Conservation (phyloP, 2,113 vertebrate species). For the Pteropus alecto region DNA sequence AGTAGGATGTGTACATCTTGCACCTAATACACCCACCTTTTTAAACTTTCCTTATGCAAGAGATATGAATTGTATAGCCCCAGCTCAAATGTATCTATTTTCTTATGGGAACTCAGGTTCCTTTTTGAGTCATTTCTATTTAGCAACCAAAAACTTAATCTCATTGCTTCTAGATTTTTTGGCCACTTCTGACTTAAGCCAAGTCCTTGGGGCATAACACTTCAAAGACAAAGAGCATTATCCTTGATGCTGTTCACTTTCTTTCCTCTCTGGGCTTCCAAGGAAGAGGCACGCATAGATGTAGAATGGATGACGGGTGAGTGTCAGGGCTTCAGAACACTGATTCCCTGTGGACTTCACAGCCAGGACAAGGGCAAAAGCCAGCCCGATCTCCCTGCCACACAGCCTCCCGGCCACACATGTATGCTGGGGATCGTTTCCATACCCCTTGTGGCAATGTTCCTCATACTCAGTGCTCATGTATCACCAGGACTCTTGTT, state of each 20-base stretch:
- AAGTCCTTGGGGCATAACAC: background rate
- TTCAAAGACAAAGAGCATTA: background rate
- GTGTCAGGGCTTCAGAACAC: background rate
- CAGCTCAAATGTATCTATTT: background rate
- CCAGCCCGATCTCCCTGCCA: background rate
- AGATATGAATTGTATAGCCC: background rate
- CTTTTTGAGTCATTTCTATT: background rate
- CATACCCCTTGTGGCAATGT: background rate
- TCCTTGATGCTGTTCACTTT: background rate
- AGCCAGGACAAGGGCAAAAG: background rate
- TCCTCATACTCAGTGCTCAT: background rate
- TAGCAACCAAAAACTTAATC: background rate
- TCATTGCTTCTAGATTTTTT: background rate
- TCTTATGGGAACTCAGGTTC: background rate
- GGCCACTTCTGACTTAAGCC: background rate
- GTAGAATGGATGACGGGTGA: background rate
- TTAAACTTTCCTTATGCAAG: background rate
- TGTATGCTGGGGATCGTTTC: background rate
- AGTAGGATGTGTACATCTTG: background rate
- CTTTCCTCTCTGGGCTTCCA: background rate
- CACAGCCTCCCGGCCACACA: background rate
- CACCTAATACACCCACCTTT: background rate
- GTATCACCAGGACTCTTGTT: too few relatives aligned
- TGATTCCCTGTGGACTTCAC: background rate
- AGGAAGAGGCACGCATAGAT: background rate